Evolutionary conservation across 2,113 vertebrate genomes (phyloP).

Genomic region (Pelvicachromis taeniatus): DNA sequence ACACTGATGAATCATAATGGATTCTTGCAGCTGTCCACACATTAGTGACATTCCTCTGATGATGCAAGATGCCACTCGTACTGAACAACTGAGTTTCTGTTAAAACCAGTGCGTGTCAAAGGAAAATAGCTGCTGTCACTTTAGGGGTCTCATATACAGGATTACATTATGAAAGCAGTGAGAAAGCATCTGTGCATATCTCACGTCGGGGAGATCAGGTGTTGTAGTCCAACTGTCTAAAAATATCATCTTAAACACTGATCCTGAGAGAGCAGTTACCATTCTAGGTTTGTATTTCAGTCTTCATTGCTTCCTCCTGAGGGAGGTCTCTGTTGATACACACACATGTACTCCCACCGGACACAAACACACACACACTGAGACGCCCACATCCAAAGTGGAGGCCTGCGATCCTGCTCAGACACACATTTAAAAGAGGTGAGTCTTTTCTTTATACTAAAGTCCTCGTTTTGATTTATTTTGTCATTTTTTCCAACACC

Average conservation of each 20-base stretch:
- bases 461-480: background rate
- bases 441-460: background rate
- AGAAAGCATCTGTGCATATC: background rate
- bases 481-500: rapidly evolving
- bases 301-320: background rate
- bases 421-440: constrained; percentile 12
- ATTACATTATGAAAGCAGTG: background rate
- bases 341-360: background rate
- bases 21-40: constrained; percentile 15
- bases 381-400: background rate
- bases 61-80: background rate
- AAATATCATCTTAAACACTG: constrained; percentile 66
- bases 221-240: constrained; percentile 55
- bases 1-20: background rate
- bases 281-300: constrained; percentile 30
- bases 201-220: constrained; percentile 47
- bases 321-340: background rate
- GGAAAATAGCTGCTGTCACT: background rate
- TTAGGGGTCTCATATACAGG: background rate
- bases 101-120: background rate
- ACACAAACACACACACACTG: background rate
- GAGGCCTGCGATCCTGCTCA: background rate
- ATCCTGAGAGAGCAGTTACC: constrained; percentile 20
- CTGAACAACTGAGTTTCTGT: background rate
- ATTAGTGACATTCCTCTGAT: background rate